These are phyloP conservation scores for Poeciliopsis turrubarensis DNA, from an alignment of 2,113 vertebrate species.

Conservation along the genomic window DNA sequence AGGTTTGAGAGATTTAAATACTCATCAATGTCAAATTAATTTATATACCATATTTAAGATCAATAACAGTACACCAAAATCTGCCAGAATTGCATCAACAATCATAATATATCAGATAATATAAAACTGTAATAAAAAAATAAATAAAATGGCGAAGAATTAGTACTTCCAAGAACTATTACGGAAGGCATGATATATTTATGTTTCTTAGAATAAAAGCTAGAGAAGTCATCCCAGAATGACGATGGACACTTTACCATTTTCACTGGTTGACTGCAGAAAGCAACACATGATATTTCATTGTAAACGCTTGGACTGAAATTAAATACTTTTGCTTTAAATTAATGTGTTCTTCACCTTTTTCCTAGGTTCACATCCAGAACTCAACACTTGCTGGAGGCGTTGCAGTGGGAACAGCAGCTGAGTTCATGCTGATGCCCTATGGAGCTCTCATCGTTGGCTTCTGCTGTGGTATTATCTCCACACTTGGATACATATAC, in stretches of 20 bases:
- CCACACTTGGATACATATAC: conserved; percentile 89
- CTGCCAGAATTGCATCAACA: too few relatives aligned
- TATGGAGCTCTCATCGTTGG: conserved; percentile 93
- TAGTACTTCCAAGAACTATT: too few relatives aligned
- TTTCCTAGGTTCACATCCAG: conserved; percentile 93
- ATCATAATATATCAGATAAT: too few relatives aligned
- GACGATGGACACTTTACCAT: not conserved
- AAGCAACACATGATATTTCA: not conserved
- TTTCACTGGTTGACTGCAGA: not conserved
- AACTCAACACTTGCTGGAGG: conserved; percentile 93
- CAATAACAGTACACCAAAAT: too few relatives aligned
- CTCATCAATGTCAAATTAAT: too few relatives aligned
- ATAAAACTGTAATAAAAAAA: too few relatives aligned
- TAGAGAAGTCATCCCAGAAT: not conserved
- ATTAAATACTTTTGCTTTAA: not conserved
- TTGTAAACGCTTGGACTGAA: too few relatives aligned
- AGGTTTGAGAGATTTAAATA: too few relatives aligned
- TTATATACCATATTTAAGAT: too few relatives aligned
- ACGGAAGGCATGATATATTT: not conserved
- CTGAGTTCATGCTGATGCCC: conserved; percentile 93
- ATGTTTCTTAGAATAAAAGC: not conserved
- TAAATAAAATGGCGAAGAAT: too few relatives aligned
- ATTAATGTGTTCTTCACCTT: not conserved
- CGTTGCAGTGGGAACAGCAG: conserved; percentile 92
- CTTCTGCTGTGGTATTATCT: conserved; percentile 88